Base-by-base conservation (phyloP, 2,797 vertebrate genomes). In the Molossus molossus region DNA sequence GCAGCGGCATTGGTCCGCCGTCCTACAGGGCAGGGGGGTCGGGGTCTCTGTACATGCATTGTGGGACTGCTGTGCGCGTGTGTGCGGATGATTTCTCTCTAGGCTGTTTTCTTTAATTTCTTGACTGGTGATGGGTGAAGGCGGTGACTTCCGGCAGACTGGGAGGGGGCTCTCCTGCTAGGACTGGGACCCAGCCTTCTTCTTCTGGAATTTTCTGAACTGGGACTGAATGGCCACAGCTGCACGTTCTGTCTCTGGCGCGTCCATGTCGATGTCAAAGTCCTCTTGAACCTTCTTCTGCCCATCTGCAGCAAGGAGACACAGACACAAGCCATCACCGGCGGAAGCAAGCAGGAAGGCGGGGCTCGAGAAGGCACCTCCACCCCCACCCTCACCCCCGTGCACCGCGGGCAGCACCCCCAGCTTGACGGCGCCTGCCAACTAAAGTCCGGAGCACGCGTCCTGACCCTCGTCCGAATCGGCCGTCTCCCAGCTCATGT, bases 151-250 rank as follows among this genome's bases (percentile, higher is more conserved):
- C 90, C 3, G 96, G 97, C 60, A 20, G 93, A 96, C 96, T 87
- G 92, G 98, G 98, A 98, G 94, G 97, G 97, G 95, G 91, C 77
- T 98, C 50, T 72, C 69, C 79, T 25, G 97, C 99, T 99, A 99
- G 95, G 99, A 99, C 98, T 99, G 99, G 48, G 99, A 99, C 2
- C 99, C 62, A 60, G 98, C 98, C 98, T 99, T 99, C 98, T 99
- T 99, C 99, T 99, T 99, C 99, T 99, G 99, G 99, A 99, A 99
- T 99, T 99, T 99, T 98, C 99, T 99, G 99, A 99, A 99, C 98
- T 99, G 99, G 82, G 99, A 99, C 97, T 99, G 99, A 98, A 99
- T 99, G 93, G 99, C 99, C 97, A 99, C 99, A 0, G 99, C 99
- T 6, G 99, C 99, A 96, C 99, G 99, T 97, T 99, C 99, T 92